Conservation (phyloP, 1,140 invertebrate species). For the Hyposmocoma kahamanoa region DNA sequence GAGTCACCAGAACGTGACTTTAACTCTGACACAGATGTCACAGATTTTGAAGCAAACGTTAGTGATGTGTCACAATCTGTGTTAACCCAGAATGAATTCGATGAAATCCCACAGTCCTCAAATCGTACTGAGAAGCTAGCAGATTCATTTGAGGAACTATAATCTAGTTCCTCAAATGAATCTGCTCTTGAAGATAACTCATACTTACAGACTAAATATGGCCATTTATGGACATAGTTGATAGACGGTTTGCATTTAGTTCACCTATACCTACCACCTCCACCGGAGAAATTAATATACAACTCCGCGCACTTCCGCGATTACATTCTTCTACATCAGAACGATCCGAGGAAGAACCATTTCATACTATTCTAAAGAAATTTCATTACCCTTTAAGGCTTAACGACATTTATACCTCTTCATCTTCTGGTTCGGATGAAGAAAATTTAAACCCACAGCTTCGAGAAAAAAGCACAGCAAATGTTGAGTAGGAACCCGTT, state of each 20-base stretch:
- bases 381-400: background rate
- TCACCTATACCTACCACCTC: slow-evolving; percentile 14
- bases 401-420: slow-evolving; percentile 7
- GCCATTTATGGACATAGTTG: slow-evolving; percentile 8
- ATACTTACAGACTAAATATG: slow-evolving; percentile 6
- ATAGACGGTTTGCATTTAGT: slow-evolving; percentile 8
- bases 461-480: no score
- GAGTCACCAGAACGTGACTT: slow-evolving; percentile 4
- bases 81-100: background rate
- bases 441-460: no score
- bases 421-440: slow-evolving; percentile 16
- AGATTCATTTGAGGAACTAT: slow-evolving; percentile 13
- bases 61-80: slow-evolving; percentile 9
- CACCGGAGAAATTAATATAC: slow-evolving; percentile 8
- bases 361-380: background rate
- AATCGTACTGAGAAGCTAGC: no score
- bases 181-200: background rate
- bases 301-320: background rate
- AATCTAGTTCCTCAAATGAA: slow-evolving; percentile 18
- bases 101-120: background rate
- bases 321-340: slow-evolving; percentile 10
- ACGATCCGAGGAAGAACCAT: slow-evolving; percentile 3
- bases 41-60: slow-evolving; percentile 10
- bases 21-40: slow-evolving; percentile 1
- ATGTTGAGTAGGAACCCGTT: no score